Evolutionary conservation across 2,113 vertebrate genomes (phyloP), one percentile per base, ranked within the genome.

Genomic region (Apaloderma vittatum): DNA sequence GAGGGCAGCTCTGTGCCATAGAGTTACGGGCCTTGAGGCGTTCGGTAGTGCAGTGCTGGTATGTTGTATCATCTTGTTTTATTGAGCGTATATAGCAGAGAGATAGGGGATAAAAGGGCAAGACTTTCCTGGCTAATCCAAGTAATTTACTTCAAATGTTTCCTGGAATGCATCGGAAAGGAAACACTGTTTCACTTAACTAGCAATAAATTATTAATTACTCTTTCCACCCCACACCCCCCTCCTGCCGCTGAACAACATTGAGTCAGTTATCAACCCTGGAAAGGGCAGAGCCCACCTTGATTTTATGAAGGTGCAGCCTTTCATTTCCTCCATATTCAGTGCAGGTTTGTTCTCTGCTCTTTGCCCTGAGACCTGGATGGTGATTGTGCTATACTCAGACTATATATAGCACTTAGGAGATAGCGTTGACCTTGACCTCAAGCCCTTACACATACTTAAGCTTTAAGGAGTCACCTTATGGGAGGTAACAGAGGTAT

Each of bases 321-420:
- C 24, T 71, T 34, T 74, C 81, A 58, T 94, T 48, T 79, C 16
- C 58, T 88, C 15, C 49, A 11, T 46, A 51, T 30, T 75, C 84
- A 71, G 59, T 9, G 86, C 32, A 81, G 12, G 5, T 54, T 57
- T 89, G 49, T 55, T 89, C 76, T 93, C 84, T 96, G 91, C 70
- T 89, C 91, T 94, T 96, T 96, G 92, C 68, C 74, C 90, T 43
- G 71, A 76, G 81, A 93, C 70, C 32, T 62, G 22, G 45, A 62
- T 5, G 5, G 63, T 70, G n/a, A 55, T 62, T 86, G 71, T 76
- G 51, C 67, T 90, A 8, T 43, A 49, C 22, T 89, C 37, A 63
- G 61, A 15, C 52, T 71, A 68, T 46, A 85, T 79, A 72, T 43
- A 62, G 52, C 66, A 62, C 71, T 79, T 65, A 9, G 62, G 78